Conservation (phyloP, 1,140 invertebrate species). For the Harpegnathos saltator region DNA sequence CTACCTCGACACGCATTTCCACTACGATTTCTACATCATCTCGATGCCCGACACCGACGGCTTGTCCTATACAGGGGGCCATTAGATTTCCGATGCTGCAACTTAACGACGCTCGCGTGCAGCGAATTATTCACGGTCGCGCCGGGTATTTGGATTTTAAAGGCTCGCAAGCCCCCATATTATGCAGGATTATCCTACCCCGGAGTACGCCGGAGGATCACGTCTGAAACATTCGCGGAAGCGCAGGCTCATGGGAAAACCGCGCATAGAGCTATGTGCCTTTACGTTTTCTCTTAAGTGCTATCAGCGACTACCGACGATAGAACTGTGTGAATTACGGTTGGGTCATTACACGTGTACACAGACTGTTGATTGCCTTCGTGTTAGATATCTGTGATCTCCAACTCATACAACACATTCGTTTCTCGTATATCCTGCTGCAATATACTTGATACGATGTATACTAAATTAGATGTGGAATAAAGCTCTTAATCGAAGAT, state of each 20-base stretch:
- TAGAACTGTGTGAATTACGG: conserved; percentile 38
- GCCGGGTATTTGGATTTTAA: conserved; percentile 53
- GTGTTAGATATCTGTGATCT: background rate
- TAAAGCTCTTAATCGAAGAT: background rate
- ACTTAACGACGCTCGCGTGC: conserved; percentile 56
- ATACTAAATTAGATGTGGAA: too few species aligned
- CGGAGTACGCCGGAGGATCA: conserved; percentile 34
- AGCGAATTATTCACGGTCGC: conserved; percentile 37
- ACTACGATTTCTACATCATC: background rate
- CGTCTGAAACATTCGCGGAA: conserved; percentile 45
- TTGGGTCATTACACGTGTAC: conserved; percentile 28
- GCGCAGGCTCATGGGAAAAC: conserved; percentile 47
- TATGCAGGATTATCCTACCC: conserved; percentile 55
- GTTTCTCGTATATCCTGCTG: too few species aligned
- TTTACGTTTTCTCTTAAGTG: conserved; percentile 55
- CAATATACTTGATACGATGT: too few species aligned
- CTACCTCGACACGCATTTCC: background rate
- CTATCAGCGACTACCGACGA: conserved; percentile 19
- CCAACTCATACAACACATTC: too few species aligned
- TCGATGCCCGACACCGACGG: conserved; percentile 1
- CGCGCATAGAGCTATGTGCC: background rate
- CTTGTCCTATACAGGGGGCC: conserved; percentile 11
- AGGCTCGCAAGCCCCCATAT: conserved; percentile 50
- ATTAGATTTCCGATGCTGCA: conserved; percentile 62
- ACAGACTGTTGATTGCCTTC: background rate